These are phyloP conservation scores for Elysia crispata DNA, from an alignment of 2,888 invertebrate genomes.

Conservation along the genomic window DNA sequence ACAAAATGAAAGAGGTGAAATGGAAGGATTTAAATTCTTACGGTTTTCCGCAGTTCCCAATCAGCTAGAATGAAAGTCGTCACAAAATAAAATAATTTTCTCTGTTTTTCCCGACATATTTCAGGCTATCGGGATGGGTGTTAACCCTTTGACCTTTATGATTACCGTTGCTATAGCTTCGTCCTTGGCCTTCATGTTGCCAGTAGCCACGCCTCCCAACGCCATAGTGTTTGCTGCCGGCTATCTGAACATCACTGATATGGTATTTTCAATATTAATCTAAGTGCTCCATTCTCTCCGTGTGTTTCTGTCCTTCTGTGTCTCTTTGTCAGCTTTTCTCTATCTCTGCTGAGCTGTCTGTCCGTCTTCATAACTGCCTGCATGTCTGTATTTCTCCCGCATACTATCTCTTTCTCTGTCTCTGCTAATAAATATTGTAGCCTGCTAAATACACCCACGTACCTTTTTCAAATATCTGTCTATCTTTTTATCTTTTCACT, in stretches of 20 bases:
- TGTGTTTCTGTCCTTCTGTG: not conserved
- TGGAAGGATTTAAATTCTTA: not conserved
- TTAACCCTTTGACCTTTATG: conserved; percentile 93
- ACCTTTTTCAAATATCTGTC: no score
- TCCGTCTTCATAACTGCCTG: no score
- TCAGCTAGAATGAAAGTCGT: not conserved
- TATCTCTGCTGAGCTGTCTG: no score
- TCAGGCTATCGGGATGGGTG: conserved; percentile 75
- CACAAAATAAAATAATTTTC: not conserved
- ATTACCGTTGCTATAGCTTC: conserved; percentile 92
- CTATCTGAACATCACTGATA: conserved; percentile 75
- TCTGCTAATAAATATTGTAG: no score
- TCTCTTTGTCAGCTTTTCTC: not conserved
- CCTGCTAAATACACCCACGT: no score
- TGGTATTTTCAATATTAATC: conserved; percentile 66
- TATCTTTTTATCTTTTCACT: no score
- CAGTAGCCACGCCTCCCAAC: conserved; percentile 96
- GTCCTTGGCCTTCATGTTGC: conserved; percentile 93
- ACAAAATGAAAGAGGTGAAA: no score
- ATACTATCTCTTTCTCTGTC: no score
- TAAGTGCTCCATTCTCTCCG: not conserved
- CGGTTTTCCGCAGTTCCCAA: not conserved
- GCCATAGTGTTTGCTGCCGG: conserved; percentile 88
- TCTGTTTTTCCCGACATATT: conserved; percentile 13
- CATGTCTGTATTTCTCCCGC: no score